Base-by-base conservation (phyloP, 2,888 invertebrate species). In the Ctenicera cuprea region DNA sequence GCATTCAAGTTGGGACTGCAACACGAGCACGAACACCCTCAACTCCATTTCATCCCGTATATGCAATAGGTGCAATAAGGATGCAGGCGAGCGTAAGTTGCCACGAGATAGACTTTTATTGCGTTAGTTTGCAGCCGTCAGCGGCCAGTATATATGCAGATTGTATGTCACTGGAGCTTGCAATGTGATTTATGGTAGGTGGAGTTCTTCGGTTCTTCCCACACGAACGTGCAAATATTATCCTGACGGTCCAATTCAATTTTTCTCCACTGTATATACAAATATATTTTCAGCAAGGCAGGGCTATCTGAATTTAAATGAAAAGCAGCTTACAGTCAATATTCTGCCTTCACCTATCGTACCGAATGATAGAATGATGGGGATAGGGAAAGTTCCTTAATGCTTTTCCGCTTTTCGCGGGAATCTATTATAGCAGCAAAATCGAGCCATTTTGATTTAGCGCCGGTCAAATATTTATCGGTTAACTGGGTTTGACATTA, bases 101-200 rank as follows among this genome's bases (percentile, higher is more conserved):
- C 33, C 54, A 18, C 14, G 64, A 64, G 54, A 57, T 52, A 54
- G 69, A 59, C 50, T 64, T 54, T 71, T 71, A 71, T 71, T 71
- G 45, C 64, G 48, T 59, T 65, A 57, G 48, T 64, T 65, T 57
- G 71, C 63, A 65, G 57, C 71, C 64, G 64, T 71, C 71, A 65
- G 57, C 71, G 64, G 54, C 57, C 64, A 59, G 57, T 71, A 71
- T 64, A 65, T 59, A 64, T 64, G 71, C 54, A 71, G 54, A 52
- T 71, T 71, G 57, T 71, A 41, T 71, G 54, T 64, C 65, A 61
- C 67, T 64, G 43, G 62, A 64, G 65, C 45, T 64, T 64, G 54
- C 70, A 45, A 54, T 20, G 64, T 63, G 43, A 71, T 71, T 71
- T 71, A 63, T 71, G 63, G 14, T 30, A 64, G 54, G 52, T 70